These are phyloP conservation scores for Hemithea aestivaria DNA, from an alignment of 2,888 invertebrate species.

Conservation along the genomic window DNA sequence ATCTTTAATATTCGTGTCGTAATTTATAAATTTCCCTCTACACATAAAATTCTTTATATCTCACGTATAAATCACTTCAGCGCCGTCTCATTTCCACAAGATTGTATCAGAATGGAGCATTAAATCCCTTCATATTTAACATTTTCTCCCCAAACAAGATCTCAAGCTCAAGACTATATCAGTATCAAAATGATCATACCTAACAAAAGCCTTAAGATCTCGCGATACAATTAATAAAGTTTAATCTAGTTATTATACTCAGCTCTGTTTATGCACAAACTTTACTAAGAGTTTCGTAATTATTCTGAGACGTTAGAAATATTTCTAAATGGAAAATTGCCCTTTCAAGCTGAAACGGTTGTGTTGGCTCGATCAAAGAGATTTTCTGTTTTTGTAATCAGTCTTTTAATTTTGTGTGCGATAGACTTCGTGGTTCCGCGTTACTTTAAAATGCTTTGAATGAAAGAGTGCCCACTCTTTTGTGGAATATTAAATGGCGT, in stretches of 20 bases:
- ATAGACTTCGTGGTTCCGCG: neutral
- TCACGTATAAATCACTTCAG: slow-evolving; percentile 2
- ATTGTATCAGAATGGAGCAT: slow-evolving; percentile 4
- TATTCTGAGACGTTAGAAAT: slow-evolving; percentile 17
- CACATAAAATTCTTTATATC: neutral
- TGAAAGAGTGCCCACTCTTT: no score
- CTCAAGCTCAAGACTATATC: slow-evolving; percentile 2
- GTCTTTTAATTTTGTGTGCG: slow-evolving; percentile 17
- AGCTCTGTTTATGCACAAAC: slow-evolving; percentile 23
- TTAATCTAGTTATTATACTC: slow-evolving; percentile 25
- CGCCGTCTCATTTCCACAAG: slow-evolving; percentile 1
- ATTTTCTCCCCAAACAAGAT: neutral
- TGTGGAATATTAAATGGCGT: no score
- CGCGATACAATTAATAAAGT: slow-evolving; percentile 26
- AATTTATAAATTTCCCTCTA: no score
- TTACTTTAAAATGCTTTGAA: no score
- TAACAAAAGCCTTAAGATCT: slow-evolving; percentile 17
- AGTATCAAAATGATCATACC: slow-evolving; percentile 12
- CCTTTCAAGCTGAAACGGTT: slow-evolving; percentile 16
- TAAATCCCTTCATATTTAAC: slow-evolving; percentile 11
- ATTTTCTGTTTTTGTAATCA: slow-evolving; percentile 17
- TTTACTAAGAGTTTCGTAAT: slow-evolving; percentile 24
- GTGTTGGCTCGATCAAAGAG: slow-evolving; percentile 19
- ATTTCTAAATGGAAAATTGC: slow-evolving; percentile 19
- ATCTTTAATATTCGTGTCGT: no score